A percentile compares a stretch with the other conserved stretches of the same genome.
These are phyloP conservation scores for Erebia ligea DNA, from an alignment of 2,888 invertebrate species.

Conservation along the genomic window DNA sequence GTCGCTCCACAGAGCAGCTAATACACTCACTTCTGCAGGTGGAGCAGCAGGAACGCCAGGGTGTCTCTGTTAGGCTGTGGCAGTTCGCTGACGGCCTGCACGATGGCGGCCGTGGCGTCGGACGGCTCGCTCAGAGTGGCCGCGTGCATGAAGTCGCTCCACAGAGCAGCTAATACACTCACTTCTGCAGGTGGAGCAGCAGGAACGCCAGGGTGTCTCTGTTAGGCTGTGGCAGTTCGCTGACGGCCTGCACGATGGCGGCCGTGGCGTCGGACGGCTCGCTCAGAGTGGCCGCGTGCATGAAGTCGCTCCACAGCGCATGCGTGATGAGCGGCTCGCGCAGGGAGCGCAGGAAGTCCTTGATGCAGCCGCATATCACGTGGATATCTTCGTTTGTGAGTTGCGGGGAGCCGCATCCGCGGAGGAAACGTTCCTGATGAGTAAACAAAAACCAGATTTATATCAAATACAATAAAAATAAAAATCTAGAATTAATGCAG, in stretches of 20 bases:
- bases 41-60: too few relatives aligned
- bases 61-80: too few relatives aligned
- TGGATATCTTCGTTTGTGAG: constrained; percentile 90
- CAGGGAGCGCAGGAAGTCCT: constrained; percentile 95
- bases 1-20: too few relatives aligned
- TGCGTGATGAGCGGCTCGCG: constrained; percentile 95
- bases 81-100: too few relatives aligned
- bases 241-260: constrained; percentile 89
- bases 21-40: too few relatives aligned
- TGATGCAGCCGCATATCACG: constrained; percentile 95
- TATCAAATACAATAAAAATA: too few relatives aligned
- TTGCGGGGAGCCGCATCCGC: constrained; percentile 92
- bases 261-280: constrained; percentile 85
- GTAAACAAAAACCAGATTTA: constrained; percentile 3
- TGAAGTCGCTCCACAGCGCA: constrained; percentile 92
- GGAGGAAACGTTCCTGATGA: constrained; percentile 90
- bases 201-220: constrained; percentile 97
- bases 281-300: constrained; percentile 84
- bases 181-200: constrained; percentile 94
- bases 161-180: constrained; percentile 28
- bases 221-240: constrained; percentile 95
- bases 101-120: too few relatives aligned
- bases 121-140: too few relatives aligned
- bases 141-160: too few relatives aligned
- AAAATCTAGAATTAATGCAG: too few relatives aligned